Base-by-base conservation (phyloP, 1,140 invertebrate species). In the Dreissena rostriformis region DNA sequence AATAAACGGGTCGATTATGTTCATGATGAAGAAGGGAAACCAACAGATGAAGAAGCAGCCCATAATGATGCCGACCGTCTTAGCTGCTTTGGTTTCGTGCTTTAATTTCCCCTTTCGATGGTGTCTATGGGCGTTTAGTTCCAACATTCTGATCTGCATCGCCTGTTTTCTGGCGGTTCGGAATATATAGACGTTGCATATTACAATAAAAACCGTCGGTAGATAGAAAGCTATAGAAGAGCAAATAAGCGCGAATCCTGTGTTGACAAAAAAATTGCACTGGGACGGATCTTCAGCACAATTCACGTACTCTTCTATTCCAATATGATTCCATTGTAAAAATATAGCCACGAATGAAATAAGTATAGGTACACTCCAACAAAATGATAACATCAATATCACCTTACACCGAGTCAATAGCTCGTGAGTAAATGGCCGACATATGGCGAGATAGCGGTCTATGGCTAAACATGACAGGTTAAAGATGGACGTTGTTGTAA, bases 401-500 rank as follows among this genome's bases (percentile, higher is more conserved):
- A 98, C 89, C 28, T 88, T 82, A 87, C 96, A 95, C 86, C 97
- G 96, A 29, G 97, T 99, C 87, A 99, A 97, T 96, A 97, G 98
- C 82, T 97, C 96, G 94, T 99, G 99, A 91, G 97, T 97, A 88
- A 99, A 98, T 0, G 98, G 98, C 92, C 99, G 97, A 94, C 99
- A 99, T 92, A 99, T 99, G 94, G 99, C 98, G 87, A 99, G 97
- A 93, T 99, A 99, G 61, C 98, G 95, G 94, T 99, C 99, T 88
- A 99, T 95, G 65, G 98, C 98, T 92, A 99, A 98, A 86, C 98
- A 98, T 93, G 98, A 99, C 80, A 99, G 95, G 94, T 99, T 99
- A 78, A 99, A 95, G 88, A 99, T 99, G 83, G 98, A 99, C 29
- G 98, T 98, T 61, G 98, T 99, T 87, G 97, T 99, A 94, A 98